Evolutionary conservation across 1,140 invertebrate genomes (phyloP).

Genomic region (Aporrectodea caliginosa): DNA sequence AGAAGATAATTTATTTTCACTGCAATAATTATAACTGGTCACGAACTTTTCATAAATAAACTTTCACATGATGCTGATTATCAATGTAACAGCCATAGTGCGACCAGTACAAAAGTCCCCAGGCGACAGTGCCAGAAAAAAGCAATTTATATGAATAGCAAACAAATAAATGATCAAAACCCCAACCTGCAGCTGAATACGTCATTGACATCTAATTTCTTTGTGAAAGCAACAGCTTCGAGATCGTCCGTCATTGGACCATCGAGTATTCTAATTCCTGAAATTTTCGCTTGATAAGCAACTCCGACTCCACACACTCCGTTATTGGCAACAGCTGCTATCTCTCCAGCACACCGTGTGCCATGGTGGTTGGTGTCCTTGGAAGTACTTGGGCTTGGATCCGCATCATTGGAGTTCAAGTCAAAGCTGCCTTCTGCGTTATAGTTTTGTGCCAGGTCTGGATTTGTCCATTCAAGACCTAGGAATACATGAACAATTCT

Average conservation of each 20-base stretch:
- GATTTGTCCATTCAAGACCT: slow-evolving; percentile 53
- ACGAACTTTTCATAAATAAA: no score
- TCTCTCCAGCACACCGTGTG: slow-evolving; percentile 55
- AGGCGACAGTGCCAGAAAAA: no score
- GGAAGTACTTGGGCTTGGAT: slow-evolving; percentile 49
- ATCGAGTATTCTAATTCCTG: slow-evolving; percentile 54
- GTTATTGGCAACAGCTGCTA: slow-evolving; percentile 53
- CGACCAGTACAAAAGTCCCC: no score
- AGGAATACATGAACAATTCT: no score
- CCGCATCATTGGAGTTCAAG: slow-evolving; percentile 53
- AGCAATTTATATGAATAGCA: no score
- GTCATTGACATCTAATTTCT: slow-evolving; percentile 54
- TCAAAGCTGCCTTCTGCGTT: slow-evolving; percentile 54
- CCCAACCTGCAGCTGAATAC: slow-evolving; percentile 63
- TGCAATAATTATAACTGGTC: no score
- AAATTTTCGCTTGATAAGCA: slow-evolving; percentile 48
- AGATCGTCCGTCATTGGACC: slow-evolving; percentile 56
- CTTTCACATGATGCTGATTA: no score
- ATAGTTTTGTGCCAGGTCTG: slow-evolving; percentile 50
- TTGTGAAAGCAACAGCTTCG: slow-evolving; percentile 55
- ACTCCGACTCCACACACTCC: slow-evolving; percentile 53
- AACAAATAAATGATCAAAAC: slow-evolving; percentile 64
- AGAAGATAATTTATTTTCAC: no score
- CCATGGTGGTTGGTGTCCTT: slow-evolving; percentile 33
- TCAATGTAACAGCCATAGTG: no score